phyloP scores from a whole-genome alignment of 2,797 vertebrate genomes.

The Arctocebus calabarensis region DNA sequence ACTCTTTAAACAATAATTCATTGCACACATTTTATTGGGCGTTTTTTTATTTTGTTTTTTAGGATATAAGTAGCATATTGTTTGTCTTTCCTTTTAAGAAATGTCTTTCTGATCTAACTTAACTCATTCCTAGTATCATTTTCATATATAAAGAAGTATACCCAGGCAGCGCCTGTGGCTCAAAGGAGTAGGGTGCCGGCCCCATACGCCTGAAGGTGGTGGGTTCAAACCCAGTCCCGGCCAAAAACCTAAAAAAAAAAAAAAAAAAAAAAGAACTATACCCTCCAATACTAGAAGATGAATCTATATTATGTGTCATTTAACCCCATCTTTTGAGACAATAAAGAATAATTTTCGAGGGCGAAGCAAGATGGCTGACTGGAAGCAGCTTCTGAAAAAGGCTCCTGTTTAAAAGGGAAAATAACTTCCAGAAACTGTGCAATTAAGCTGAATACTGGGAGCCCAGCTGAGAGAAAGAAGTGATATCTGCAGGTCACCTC shows the following conservation, averaged over 20 bases:
- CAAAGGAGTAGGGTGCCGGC: no score
- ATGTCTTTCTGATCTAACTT: conserved; percentile 24
- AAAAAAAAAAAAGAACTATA: neutral
- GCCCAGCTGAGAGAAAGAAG: no score
- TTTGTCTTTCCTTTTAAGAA: conserved; percentile 2
- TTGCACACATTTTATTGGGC: neutral
- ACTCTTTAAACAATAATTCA: neutral
- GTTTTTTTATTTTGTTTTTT: neutral
- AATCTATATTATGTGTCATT: neutral
- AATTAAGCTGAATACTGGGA: no score
- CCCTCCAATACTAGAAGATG: neutral
- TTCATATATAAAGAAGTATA: neutral
- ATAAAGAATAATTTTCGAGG: neutral
- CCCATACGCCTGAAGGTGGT: no score
- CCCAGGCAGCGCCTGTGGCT: no score
- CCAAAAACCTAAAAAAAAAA: no score
- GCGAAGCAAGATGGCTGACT: no score
- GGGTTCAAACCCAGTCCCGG: no score
- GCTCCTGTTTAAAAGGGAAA: no score
- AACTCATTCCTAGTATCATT: neutral
- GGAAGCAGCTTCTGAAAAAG: no score
- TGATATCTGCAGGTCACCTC: no score
- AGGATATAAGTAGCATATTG: neutral
- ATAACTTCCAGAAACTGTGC: no score
- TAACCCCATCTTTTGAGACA: conserved; percentile 6